Evolutionary conservation across 2,113 vertebrate species (phyloP).

Genomic region (Chaetops frenatus): DNA sequence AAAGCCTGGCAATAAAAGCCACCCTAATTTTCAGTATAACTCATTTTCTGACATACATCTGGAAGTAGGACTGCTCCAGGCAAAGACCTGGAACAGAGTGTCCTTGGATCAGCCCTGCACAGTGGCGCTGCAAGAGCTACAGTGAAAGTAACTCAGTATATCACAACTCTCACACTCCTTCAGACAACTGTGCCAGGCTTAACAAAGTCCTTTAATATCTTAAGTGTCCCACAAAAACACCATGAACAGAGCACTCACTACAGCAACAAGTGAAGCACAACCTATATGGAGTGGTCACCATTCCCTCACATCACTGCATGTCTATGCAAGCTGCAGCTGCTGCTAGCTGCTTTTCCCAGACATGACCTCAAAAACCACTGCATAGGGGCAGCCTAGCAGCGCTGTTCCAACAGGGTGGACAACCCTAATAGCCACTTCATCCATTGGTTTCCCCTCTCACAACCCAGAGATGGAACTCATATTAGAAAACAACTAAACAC

Average conservation of each 20-base stretch:
- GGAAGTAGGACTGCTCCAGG: neutral
- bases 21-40: neutral
- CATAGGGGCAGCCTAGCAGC: neutral
- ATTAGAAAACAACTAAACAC: neutral
- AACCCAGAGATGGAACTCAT: neutral
- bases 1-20: neutral
- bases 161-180: neutral
- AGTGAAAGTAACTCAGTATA: neutral
- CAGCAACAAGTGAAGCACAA: neutral
- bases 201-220: neutral
- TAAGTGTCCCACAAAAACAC: neutral
- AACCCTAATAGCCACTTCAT: neutral
- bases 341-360: neutral
- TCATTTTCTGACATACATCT: neutral
- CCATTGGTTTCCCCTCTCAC: neutral
- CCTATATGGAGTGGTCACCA: neutral
- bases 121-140: neutral
- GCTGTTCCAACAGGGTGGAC: neutral
- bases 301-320: neutral
- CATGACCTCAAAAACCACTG: neutral
- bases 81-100: neutral
- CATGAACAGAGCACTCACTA: neutral
- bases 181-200: neutral
- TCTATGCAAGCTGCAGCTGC: neutral
- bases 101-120: neutral